Evolutionary conservation across 2,797 vertebrate genomes (phyloP).

Genomic region (Sebastes iracundus): DNA sequence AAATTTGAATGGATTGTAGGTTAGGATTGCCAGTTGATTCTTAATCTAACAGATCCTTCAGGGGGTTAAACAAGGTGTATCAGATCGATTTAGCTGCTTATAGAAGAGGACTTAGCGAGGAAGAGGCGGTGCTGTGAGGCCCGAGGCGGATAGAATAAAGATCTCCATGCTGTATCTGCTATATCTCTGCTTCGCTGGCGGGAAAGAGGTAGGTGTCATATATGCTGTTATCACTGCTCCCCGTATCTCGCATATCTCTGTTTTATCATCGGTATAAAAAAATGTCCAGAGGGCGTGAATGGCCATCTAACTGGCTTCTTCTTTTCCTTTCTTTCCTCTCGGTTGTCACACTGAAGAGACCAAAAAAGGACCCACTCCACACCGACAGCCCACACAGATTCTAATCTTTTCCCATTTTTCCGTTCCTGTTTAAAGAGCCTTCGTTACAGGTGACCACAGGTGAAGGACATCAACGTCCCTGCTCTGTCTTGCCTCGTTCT

Average conservation of each 20-base stretch:
- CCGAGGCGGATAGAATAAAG: conserved; percentile 48
- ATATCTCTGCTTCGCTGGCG: conserved; percentile 54
- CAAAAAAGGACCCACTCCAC: conserved; percentile 38
- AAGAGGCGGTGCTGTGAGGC: conserved; percentile 31
- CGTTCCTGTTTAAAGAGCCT: conserved; percentile 48
- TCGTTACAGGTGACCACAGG: conserved; percentile 53
- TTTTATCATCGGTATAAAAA: conserved; percentile 63
- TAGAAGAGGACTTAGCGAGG: conserved; percentile 28
- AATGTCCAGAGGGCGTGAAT: conserved; percentile 40
- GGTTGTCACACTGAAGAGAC: conserved; percentile 49
- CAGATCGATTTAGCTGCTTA: conserved; percentile 61
- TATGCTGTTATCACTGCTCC: conserved; percentile 64
- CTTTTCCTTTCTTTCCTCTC: conserved; percentile 23
- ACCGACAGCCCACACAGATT: conserved; percentile 56
- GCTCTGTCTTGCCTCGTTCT: conserved; percentile 13
- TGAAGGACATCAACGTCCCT: conserved; percentile 49
- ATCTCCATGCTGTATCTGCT: conserved; percentile 61
- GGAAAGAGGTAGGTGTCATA: conserved; percentile 66
- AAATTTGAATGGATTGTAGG: conserved; percentile 46
- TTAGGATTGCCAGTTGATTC: conserved; percentile 52
- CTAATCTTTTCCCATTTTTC: conserved; percentile 63
- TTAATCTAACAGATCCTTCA: conserved; percentile 54
- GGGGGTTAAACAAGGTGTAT: conserved; percentile 60
- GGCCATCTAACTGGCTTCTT: conserved; percentile 25
- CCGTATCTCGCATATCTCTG: conserved; percentile 63